phyloP scores from a whole-genome alignment of 2,113 vertebrate species.

The Sinocyclocheilus maitianheensis region DNA sequence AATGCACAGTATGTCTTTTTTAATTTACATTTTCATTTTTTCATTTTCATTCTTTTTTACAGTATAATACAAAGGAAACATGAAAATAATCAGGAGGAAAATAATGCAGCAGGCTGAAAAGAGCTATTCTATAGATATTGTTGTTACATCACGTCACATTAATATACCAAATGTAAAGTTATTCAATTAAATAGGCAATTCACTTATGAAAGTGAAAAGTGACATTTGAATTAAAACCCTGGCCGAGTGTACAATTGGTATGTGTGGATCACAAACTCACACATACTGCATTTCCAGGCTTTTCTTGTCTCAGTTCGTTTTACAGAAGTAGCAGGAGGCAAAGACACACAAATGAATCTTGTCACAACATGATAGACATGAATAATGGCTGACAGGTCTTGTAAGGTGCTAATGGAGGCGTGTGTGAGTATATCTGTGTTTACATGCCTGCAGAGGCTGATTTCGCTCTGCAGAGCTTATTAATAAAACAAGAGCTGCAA shows the following conservation, averaged over 20 bases:
- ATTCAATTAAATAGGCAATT: no score
- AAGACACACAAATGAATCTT: constrained; percentile 18
- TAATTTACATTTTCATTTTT: no score
- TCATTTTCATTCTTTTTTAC: no score
- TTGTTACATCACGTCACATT: no score
- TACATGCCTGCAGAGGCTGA: background rate
- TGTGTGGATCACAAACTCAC: background rate
- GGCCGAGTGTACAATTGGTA: background rate
- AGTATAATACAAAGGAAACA: no score
- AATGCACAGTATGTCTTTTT: no score
- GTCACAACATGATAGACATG: constrained; percentile 37
- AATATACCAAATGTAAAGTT: no score
- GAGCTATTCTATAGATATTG: no score
- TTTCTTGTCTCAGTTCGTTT: background rate
- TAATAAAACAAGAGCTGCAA: background rate
- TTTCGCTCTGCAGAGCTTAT: background rate
- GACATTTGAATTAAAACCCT: background rate
- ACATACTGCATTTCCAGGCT: background rate
- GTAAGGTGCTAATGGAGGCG: constrained; percentile 26
- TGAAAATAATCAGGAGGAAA: no score
- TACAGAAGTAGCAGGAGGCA: background rate
- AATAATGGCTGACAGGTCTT: constrained; percentile 3
- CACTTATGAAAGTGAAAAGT: no score
- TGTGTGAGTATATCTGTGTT: constrained; percentile 25
- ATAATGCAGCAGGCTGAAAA: no score